phyloP scores from a whole-genome alignment of 2,113 vertebrate species.

The Myotis brandtii region DNA sequence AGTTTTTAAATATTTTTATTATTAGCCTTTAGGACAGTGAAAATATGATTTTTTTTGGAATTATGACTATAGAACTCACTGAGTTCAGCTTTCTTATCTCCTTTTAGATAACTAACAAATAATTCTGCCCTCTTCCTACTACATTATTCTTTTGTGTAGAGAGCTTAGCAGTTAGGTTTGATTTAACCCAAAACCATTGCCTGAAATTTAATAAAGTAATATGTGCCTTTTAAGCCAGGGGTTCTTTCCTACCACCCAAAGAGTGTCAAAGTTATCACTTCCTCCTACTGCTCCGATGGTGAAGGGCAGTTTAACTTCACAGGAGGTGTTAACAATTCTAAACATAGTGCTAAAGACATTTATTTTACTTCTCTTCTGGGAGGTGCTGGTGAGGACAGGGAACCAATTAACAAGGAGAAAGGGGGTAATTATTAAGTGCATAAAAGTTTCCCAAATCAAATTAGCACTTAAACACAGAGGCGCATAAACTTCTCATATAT shows the following conservation, averaged over 20 bases:
- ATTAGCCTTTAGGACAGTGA: not conserved
- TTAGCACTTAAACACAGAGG: slow-evolving; percentile 53
- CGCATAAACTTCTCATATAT: not conserved
- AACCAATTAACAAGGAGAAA: slow-evolving; percentile 52
- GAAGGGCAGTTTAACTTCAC: not conserved
- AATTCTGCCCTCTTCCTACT: not conserved
- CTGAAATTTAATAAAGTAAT: slow-evolving; percentile 1
- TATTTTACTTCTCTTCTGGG: slow-evolving; percentile 24
- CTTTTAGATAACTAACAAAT: not conserved
- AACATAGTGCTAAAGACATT: slow-evolving; percentile 26
- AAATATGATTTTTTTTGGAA: not conserved
- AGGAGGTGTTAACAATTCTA: slow-evolving; percentile 15
- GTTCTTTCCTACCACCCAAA: not conserved
- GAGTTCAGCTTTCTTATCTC: not conserved
- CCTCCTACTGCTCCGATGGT: not conserved
- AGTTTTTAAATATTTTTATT: slow-evolving; percentile 13
- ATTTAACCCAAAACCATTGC: not conserved
- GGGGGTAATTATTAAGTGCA: slow-evolving; percentile 50
- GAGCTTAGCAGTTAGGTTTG: not conserved
- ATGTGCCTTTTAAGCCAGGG: slow-evolving; percentile 32
- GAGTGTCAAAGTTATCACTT: not conserved
- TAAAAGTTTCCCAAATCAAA: slow-evolving; percentile 57
- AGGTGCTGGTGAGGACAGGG: not conserved
- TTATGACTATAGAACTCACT: not conserved
- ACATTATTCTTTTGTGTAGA: not conserved